Conservation (phyloP, 2,797 vertebrate species). For the Pseudochirops corinnae region DNA sequence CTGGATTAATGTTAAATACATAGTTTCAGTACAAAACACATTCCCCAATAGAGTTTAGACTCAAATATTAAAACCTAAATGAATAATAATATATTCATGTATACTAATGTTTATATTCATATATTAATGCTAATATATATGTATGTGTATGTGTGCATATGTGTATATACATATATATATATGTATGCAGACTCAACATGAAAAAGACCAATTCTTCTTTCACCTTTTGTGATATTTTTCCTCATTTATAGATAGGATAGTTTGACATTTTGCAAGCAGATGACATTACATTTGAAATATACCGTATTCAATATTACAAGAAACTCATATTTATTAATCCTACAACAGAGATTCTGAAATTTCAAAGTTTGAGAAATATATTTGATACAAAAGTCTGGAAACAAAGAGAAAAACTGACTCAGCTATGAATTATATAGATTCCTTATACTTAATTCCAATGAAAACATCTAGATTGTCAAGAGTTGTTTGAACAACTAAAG, state of each 20-base stretch:
- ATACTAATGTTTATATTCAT: neutral
- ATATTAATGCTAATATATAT: too few relatives aligned
- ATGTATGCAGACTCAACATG: neutral
- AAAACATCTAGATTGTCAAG: neutral
- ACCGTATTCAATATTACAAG: neutral
- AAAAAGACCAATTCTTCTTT: neutral
- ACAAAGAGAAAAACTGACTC: neutral
- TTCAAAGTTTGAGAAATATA: neutral
- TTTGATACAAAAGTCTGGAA: neutral
- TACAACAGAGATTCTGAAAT: neutral
- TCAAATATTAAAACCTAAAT: neutral
- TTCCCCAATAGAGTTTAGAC: neutral
- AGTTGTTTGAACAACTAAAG: slow-evolving; percentile 6
- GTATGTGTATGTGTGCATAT: too few relatives aligned
- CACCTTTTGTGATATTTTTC: neutral
- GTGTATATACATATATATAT: neutral
- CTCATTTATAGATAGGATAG: neutral
- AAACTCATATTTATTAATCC: neutral
- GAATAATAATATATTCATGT: neutral
- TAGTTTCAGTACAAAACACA: neutral
- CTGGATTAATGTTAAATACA: neutral
- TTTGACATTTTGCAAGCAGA: neutral
- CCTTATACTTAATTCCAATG: neutral
- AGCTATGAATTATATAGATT: neutral
- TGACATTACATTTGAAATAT: neutral